Conservation (phyloP, 1,140 invertebrate species). For the Drosophila sproati region DNA sequence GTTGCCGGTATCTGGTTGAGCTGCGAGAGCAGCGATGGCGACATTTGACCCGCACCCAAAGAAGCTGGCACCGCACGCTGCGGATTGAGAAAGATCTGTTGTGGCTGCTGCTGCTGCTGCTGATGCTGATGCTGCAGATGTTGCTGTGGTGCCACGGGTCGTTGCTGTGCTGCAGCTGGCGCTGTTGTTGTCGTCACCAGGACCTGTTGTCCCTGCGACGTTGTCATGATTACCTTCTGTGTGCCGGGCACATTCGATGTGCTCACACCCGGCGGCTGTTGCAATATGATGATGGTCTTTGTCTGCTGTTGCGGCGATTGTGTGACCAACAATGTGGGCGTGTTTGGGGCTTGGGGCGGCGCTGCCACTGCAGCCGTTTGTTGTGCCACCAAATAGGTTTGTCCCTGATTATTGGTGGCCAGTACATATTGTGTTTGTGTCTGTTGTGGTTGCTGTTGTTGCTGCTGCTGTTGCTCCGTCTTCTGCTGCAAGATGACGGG, state of each 20-base stretch:
- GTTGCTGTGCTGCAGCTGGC: constrained; percentile 43
- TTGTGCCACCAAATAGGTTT: constrained; percentile 87
- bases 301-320: constrained; percentile 85
- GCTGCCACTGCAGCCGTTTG: constrained; percentile 70
- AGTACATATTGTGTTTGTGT: constrained; percentile 80
- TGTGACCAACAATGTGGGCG: constrained; percentile 77
- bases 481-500: constrained; percentile 85
- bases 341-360: constrained; percentile 37
- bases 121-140: constrained; percentile 39
- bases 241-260: constrained; percentile 60
- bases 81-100: constrained; percentile 78
- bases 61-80: constrained; percentile 57
- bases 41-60: constrained; percentile 74
- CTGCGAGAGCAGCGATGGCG: constrained; percentile 73
- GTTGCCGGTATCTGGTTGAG: constrained; percentile 82
- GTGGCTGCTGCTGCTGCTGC: constrained; percentile 40
- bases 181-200: constrained; percentile 86
- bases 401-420: constrained; percentile 81
- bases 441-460: constrained; percentile 52
- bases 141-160: constrained; percentile 41
- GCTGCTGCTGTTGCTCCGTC: constrained; percentile 58
- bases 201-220: constrained; percentile 88
- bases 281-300: constrained; percentile 90
- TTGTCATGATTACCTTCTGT: constrained; percentile 88
- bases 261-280: constrained; percentile 85